Evolutionary conservation across 2,113 vertebrate species (phyloP).

Genomic region (Xiphias gladius): DNA sequence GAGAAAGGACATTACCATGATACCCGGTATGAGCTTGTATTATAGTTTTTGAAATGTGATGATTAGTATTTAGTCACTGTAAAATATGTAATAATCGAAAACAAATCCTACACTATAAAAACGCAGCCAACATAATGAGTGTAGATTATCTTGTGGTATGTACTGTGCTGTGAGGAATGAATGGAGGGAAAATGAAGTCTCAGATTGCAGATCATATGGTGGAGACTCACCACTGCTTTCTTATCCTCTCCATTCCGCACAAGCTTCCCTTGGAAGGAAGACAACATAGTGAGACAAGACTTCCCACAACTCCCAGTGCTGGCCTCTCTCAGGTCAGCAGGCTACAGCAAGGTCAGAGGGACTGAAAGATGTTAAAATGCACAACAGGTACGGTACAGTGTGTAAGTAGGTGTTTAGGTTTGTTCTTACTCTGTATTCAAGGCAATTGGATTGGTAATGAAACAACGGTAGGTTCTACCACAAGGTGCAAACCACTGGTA

Average conservation of each 20-base stretch:
- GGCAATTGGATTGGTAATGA: background rate
- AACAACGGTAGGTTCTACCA: too few relatives aligned
- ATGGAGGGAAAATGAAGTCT: background rate
- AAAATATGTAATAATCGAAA: background rate
- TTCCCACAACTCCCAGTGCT: conserved; percentile 13
- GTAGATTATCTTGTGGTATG: background rate
- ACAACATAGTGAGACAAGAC: conserved; percentile 70
- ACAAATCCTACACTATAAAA: too few relatives aligned
- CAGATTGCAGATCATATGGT: background rate
- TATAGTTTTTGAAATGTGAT: background rate
- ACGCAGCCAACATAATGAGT: background rate
- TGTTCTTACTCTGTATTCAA: background rate
- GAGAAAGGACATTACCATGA: background rate
- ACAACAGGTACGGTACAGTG: background rate
- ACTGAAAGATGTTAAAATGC: background rate
- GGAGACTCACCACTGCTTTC: conserved; percentile 76
- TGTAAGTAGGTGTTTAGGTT: background rate
- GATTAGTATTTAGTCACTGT: background rate
- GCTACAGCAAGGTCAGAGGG: conserved; percentile 9
- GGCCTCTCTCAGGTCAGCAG: conserved; percentile 35
- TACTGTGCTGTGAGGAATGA: background rate
- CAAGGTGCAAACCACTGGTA: too few relatives aligned
- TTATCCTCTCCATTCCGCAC: conserved; percentile 61
- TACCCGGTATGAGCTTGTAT: background rate
- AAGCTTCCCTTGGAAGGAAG: conserved; percentile 79